phyloP scores from a whole-genome alignment of 2,797 vertebrate genomes.

The Syngnathus rostellatus region DNA sequence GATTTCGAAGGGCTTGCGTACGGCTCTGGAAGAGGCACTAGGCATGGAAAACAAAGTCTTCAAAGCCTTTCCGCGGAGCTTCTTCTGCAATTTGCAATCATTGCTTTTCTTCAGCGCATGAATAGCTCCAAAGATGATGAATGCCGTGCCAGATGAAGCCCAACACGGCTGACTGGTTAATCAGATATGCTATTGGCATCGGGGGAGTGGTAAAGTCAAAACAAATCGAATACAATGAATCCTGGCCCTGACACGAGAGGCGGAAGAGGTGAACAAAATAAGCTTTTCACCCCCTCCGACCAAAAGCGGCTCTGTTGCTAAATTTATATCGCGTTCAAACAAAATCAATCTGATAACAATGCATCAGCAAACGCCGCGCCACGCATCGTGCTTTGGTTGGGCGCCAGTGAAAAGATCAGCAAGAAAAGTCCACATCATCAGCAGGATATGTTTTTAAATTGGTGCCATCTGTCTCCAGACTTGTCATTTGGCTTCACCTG shows the following conservation, averaged over 20 bases:
- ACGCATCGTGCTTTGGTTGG: background rate
- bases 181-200: constrained; percentile 1
- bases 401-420: constrained; percentile 6
- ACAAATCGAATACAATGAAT: constrained; percentile 1
- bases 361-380: background rate
- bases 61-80: background rate
- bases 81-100: constrained; percentile 3
- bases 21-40: background rate
- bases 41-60: background rate
- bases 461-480: background rate
- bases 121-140: constrained; percentile 5
- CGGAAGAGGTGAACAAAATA: constrained; percentile 2
- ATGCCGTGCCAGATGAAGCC: background rate
- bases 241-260: too few relatives aligned
- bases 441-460: constrained; percentile 5
- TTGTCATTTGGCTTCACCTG: background rate
- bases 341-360: constrained; percentile 10
- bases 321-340: background rate
- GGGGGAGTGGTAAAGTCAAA: constrained; percentile 2
- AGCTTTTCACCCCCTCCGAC: background rate
- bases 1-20: constrained; percentile 1
- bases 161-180: background rate
- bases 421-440: background rate
- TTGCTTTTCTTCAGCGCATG: background rate
- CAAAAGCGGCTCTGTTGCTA: background rate